Percentiles rank a stretch among this genome's conserved stretches.
Evolutionary conservation across 2,797 vertebrate genomes (phyloP).

Genomic region (Harpagifer antarcticus): DNA sequence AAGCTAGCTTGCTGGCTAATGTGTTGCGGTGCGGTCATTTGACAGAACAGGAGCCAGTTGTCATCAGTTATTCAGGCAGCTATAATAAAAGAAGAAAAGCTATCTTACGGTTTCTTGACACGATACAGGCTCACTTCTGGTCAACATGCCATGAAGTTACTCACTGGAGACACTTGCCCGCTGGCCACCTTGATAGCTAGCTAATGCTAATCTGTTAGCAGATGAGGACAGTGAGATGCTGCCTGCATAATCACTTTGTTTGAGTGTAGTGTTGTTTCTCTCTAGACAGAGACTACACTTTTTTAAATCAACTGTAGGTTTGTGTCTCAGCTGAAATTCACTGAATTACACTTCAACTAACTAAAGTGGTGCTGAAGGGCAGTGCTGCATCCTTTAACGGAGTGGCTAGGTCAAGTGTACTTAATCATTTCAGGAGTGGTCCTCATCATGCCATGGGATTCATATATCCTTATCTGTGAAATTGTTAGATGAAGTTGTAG

Average conservation of each 20-base stretch:
- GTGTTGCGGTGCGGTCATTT: slow-evolving; percentile 59
- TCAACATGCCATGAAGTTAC: not conserved
- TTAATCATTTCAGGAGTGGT: not conserved
- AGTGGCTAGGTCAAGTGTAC: slow-evolving; percentile 6
- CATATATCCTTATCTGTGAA: not conserved
- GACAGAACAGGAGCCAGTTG: not conserved
- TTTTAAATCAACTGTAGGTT: accelerated
- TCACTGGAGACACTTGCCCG: not conserved
- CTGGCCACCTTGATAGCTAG: slow-evolving; percentile 56
- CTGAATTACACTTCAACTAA: not conserved
- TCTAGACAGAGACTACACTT: accelerated
- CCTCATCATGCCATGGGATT: not conserved
- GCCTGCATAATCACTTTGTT: slow-evolving; percentile 22
- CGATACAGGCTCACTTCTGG: not conserved
- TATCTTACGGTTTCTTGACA: accelerated
- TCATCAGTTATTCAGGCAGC: not conserved
- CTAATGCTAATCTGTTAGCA: slow-evolving; percentile 69
- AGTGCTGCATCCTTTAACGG: not conserved
- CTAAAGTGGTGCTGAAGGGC: slow-evolving; percentile 26
- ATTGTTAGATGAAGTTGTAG: not conserved
- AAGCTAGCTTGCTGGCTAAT: slow-evolving; percentile 63
- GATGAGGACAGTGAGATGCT: slow-evolving; percentile 60
- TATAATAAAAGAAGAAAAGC: not conserved
- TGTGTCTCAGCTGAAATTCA: not conserved
- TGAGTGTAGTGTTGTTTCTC: not conserved